Evolutionary conservation across 2,888 invertebrate genomes (phyloP), one percentile per base, ranked within the genome.

Genomic region (Orthosia cruda): DNA sequence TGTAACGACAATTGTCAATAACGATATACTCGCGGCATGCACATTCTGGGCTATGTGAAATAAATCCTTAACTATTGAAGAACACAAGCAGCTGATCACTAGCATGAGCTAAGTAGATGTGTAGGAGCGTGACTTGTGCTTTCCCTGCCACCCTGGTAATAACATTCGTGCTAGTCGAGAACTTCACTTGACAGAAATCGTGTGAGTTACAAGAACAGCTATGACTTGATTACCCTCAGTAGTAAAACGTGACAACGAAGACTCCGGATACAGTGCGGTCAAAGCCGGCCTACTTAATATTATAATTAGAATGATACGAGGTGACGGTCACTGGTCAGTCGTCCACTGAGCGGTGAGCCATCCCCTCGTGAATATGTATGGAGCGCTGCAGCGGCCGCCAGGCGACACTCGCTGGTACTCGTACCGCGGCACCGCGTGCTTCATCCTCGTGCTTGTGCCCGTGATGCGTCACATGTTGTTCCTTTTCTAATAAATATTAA

Each of bases 251-350:
- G 16, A 26, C 69, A 20, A 58, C 15, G 23, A 45, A 58, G 26
- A 23, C 26, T 26, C 32, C 50, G 26, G 15, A 45, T 26, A 71
- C 26, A 2, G 50, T 47, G 18, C 32, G 16, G 70, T 58, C 49
- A 45, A 26, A 68, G 47, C 47, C 69, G 15, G n/a, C 52, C 52
- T 20, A 20, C 20, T 40, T 40, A 40, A 40, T 40, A 40, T 49
- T 55, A 68, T 49, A 16, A 23, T 71, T 40, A 40, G 32, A 57
- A n/a, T 4, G 40, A 5, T 7, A 12, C 45, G 50, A 47, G 70
- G 26, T 26, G 59, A 61, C 71, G 59, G 59, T 32, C 58, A 71
- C 54, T 61, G 55, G 62, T 40, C 73, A 73, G 73, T 62, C 73
- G 73, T 32, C 40, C 54, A n/a, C 23, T 45, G 7, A 70, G n/a